These are phyloP conservation scores for Fragum sueziense DNA, from an alignment of 2,888 invertebrate species.

Conservation along the genomic window DNA sequence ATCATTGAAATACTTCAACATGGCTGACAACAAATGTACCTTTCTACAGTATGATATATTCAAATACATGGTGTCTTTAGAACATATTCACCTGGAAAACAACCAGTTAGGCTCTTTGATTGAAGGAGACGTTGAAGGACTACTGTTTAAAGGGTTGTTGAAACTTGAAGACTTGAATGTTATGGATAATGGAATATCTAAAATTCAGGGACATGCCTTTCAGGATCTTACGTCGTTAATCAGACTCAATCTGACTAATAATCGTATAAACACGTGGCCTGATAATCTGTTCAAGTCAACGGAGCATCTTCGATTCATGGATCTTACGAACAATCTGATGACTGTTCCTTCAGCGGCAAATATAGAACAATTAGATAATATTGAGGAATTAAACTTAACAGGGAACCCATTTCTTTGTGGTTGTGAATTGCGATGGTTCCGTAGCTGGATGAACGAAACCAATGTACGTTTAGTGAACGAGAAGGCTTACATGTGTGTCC, in stretches of 20 bases:
- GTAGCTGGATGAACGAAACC: slow-evolving; percentile 96
- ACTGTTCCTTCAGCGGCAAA: slow-evolving; percentile 76
- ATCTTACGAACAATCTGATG: slow-evolving; percentile 78
- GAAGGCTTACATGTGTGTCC: slow-evolving; percentile 62
- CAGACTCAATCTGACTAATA: slow-evolving; percentile 86
- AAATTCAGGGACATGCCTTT: slow-evolving; percentile 78
- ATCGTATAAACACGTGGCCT: slow-evolving; percentile 82
- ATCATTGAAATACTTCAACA: slow-evolving; percentile 62
- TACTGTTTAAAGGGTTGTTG: slow-evolving; percentile 55
- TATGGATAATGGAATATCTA: slow-evolving; percentile 74
- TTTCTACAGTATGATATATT: slow-evolving; percentile 62
- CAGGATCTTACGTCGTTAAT: slow-evolving; percentile 88
- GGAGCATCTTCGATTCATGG: slow-evolving; percentile 57
- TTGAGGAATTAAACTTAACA: slow-evolving; percentile 86
- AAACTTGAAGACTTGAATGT: slow-evolving; percentile 73
- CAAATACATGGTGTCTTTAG: slow-evolving; percentile 52
- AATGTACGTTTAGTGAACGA: slow-evolving; percentile 45
- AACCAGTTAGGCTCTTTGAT: slow-evolving; percentile 65
- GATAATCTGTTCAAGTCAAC: slow-evolving; percentile 56
- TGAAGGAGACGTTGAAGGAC: slow-evolving; percentile 52
- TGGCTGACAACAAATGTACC: slow-evolving; percentile 65
- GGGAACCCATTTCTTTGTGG: slow-evolving; percentile 95
- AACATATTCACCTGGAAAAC: slow-evolving; percentile 62
- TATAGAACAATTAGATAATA: slow-evolving; percentile 86
- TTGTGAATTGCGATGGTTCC: slow-evolving; percentile 94